phyloP scores from a whole-genome alignment of 2,888 invertebrate genomes.

The Eubasilissa splendida region DNA sequence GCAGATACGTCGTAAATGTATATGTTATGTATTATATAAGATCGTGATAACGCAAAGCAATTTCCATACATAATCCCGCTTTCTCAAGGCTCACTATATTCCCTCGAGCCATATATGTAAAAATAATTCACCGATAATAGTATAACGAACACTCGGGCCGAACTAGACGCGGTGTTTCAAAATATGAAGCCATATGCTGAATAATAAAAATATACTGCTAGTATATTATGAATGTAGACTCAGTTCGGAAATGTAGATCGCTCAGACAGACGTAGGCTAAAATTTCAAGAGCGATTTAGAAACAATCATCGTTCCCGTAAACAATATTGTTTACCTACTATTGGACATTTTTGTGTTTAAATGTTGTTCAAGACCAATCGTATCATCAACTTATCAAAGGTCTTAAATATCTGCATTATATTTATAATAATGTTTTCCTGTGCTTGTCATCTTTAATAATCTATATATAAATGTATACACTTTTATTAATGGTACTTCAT shows the following conservation, averaged over 20 bases:
- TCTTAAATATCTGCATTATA: no score
- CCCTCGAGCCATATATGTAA: slow-evolving; percentile 7
- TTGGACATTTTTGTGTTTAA: no score
- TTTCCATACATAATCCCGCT: slow-evolving; percentile 26
- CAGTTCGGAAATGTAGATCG: slow-evolving; percentile 23
- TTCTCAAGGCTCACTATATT: background rate
- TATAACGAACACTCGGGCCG: slow-evolving; percentile 12
- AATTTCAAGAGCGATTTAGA: no score
- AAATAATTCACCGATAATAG: slow-evolving; percentile 27
- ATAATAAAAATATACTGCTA: background rate
- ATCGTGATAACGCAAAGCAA: slow-evolving; percentile 31
- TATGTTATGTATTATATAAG: background rate
- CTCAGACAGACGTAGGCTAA: background rate
- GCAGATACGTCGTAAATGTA: no score
- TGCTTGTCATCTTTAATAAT: no score
- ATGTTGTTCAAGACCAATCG: no score
- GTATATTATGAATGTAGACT: slow-evolving; percentile 6
- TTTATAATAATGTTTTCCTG: no score
- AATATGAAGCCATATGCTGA: background rate
- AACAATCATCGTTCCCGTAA: no score
- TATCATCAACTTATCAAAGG: no score
- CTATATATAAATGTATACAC: no score
- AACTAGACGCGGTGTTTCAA: background rate
- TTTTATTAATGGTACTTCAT: no score
- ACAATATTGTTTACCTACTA: no score